Percentiles rank a stretch among this genome's conserved stretches.
Conservation (phyloP, 2,113 vertebrate species). For the Cygnus buccinator region DNA sequence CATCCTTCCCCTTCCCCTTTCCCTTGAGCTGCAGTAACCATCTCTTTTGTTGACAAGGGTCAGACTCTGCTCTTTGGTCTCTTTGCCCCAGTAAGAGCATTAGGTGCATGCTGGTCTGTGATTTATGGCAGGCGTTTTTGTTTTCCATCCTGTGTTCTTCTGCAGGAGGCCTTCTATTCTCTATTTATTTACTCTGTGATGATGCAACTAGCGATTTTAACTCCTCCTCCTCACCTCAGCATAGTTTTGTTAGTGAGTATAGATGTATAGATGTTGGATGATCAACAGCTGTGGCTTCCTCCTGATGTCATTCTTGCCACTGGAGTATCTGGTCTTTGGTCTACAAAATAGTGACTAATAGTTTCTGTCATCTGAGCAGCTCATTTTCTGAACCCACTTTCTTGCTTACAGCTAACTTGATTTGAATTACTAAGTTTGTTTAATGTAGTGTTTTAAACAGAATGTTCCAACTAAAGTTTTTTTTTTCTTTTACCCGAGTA, state of each 20-base stretch:
- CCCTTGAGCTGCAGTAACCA: not conserved
- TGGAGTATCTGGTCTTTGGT: not conserved
- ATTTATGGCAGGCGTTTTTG: not conserved
- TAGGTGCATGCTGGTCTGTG: not conserved
- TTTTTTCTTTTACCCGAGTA: not conserved
- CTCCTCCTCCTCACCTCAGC: not conserved
- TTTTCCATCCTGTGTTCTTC: not conserved
- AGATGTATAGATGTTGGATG: not conserved
- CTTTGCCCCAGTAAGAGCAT: not conserved
- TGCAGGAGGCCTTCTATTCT: not conserved
- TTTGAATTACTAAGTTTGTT: not conserved
- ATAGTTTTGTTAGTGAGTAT: not conserved
- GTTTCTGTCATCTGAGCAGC: not conserved
- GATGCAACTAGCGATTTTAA: not conserved
- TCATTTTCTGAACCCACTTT: not conserved
- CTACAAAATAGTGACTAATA: not conserved
- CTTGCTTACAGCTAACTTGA: not conserved
- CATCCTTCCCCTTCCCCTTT: not conserved
- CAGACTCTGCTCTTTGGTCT: not conserved
- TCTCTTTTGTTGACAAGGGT: not conserved
- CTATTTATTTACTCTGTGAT: not conserved
- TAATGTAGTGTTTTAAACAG: not conserved
- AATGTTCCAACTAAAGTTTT: not conserved
- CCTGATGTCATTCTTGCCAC: not conserved
- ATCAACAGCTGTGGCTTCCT: not conserved